Evolutionary conservation across 2,113 vertebrate genomes (phyloP), one percentile per base, ranked within the genome.

Genomic region (Corapipo altera): DNA sequence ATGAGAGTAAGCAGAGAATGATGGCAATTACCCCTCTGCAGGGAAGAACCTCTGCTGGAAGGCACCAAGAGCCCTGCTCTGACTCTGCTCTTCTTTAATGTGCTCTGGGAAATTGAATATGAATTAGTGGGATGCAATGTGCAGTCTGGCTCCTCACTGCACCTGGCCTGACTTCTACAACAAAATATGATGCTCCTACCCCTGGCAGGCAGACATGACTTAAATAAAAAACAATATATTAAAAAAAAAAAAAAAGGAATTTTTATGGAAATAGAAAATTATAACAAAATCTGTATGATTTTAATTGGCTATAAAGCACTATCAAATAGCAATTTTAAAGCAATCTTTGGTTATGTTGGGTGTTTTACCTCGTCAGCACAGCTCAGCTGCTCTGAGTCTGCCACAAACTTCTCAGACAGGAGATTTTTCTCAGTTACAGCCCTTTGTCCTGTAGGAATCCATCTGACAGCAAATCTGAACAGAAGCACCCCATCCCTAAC

Each of bases 11-110:
- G 32, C 69, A 93, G 83, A 44, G 24, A 32, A 52, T 21, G 33
- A 74, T 58, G 67, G 59, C 51, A 66, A 67, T 93, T 89, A 75
- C 65, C 35, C 49, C 75, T 91, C 57, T 75, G 49, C 1, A 0
- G 67, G 82, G 58, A 88, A 76, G 58, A 76, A 28, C 58, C 64
- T 89, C 73, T 95, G 61, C 89, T 69, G 65, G 75, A 81, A 94
- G 96, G 61, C 66, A 71, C 85, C 65, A 64, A 51, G 57, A 55
- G 70, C 39, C 39, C 74, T 78, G 43, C 28, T 81, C 78, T 82
- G 57, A 27, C 67, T 92, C 76, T 73, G 35, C 39, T 90, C 11
- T 24, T 33, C 72, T 51, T 74, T 75, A 52, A 39, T 30, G 37
- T 69, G 54, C 62, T 85, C 54, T 54, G 85, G 46, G 46, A 91